Conservation (phyloP, 2,888 invertebrate species). For the Cacoxenus indagator region DNA sequence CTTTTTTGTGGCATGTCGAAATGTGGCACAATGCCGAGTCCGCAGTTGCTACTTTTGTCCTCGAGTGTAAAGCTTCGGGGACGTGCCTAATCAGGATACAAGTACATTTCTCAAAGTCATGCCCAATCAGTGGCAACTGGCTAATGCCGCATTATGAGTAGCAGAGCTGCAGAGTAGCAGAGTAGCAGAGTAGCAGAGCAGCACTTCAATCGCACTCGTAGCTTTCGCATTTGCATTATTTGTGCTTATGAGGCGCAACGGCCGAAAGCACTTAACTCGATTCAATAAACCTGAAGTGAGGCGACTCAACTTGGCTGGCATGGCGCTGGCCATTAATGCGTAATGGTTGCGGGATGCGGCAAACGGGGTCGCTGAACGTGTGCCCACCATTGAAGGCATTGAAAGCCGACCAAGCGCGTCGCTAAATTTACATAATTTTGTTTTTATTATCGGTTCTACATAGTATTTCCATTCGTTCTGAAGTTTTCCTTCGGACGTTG, state of each 20-base stretch:
- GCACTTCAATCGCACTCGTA: too few species aligned
- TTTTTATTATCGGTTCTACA: slow-evolving; percentile 26
- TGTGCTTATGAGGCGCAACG: slow-evolving; percentile 42
- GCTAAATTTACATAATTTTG: slow-evolving; percentile 54
- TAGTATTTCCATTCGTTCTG: not conserved
- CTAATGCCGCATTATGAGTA: not conserved
- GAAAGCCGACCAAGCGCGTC: slow-evolving; percentile 50
- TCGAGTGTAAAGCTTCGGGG: slow-evolving; percentile 38
- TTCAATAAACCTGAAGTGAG: slow-evolving; percentile 46
- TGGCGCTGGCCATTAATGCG: slow-evolving; percentile 1
- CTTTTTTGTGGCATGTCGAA: not conserved
- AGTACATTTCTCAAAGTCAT: slow-evolving; percentile 47
- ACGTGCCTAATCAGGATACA: slow-evolving; percentile 61
- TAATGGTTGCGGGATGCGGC: not conserved
- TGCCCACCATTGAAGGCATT: slow-evolving; percentile 40
- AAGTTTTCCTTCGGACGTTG: not conserved
- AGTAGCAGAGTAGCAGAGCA: too few species aligned
- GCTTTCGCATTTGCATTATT: slow-evolving; percentile 22
- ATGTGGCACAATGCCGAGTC: slow-evolving; percentile 5
- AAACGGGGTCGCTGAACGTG: not conserved
- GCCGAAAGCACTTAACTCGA: slow-evolving; percentile 51
- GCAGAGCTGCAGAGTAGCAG: too few species aligned
- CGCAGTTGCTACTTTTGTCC: slow-evolving; percentile 23
- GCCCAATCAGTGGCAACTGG: slow-evolving; percentile 36
- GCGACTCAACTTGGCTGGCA: not conserved